Base-by-base conservation (phyloP, 2,797 vertebrate genomes). In the Pipistrellus pygmaeus region DNA sequence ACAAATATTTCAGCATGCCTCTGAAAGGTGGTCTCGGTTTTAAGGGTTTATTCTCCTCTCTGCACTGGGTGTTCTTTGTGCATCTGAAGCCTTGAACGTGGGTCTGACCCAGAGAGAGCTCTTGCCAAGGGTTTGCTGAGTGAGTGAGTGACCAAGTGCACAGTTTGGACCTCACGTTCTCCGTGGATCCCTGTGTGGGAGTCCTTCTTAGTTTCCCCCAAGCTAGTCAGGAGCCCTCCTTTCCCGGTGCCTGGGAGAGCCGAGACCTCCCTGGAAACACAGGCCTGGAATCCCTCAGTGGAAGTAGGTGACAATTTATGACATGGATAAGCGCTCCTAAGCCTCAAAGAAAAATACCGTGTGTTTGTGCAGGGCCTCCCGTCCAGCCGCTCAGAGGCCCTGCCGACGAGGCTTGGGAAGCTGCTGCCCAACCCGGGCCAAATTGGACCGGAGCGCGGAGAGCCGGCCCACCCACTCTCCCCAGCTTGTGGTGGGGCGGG, bases 301-400 rank as follows among this genome's bases (percentile, higher is more conserved):
- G 57, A 88, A 95, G 91, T 76, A 87, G 95, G 94, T 95, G 96
- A 94, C 68, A 83, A 78, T 75, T 91, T 95, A 85, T 71, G 83
- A 88, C 78, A n/a, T 9, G 83, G 78, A 91, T 91, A 81, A 91
- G 91, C 3, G 1, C 88, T 72, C 91, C 12, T 55, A 93, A 91
- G 85, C 94, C 95, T 96, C 41, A 80, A 81, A 94, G 95, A 48
- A 92, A 94, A 90, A 90, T 21, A 38, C 46, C 46, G 3, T 5
- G 5, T 91, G 57, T 91, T 88, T 76, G 53, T 10, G 46, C 25
- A 68, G 83, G 53, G 48, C 88, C 69, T 88, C 27, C 0, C 66
- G n/a, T 53, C 82, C 90, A 76, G 51, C 53, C 0, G 3, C 75
- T 88, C 11, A 0, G 80, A 86, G 88, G 88, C 87, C 60, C 88